Evolutionary conservation across 2,113 vertebrate species (phyloP).

Genomic region (Mobula hypostoma): DNA sequence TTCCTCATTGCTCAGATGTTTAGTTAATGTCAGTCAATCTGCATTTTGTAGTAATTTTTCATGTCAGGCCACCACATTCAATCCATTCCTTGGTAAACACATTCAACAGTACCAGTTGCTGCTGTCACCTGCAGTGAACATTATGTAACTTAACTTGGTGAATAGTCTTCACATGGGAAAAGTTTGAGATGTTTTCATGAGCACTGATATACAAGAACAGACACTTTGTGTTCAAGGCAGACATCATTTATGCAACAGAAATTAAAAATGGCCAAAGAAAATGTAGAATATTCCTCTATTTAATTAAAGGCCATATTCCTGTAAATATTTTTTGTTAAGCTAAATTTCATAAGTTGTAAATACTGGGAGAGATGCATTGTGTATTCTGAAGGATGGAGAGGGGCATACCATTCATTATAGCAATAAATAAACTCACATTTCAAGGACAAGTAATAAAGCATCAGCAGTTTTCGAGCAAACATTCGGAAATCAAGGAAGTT

Average conservation of each 20-base stretch:
- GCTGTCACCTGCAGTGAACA: constrained; percentile 9
- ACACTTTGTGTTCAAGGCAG: not conserved
- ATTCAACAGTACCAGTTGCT: constrained; percentile 17
- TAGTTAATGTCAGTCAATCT: not conserved
- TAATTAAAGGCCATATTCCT: too few species aligned
- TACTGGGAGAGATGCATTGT: too few species aligned
- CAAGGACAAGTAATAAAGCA: too few species aligned
- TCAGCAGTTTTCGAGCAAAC: too few species aligned
- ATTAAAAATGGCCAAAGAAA: not conserved
- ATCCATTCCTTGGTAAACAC: not conserved
- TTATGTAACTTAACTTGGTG: not conserved
- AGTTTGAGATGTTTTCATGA: not conserved
- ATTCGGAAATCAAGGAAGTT: too few species aligned
- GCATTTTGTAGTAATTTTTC: not conserved
- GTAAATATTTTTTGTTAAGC: too few species aligned
- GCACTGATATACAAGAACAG: not conserved
- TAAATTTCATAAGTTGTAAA: too few species aligned
- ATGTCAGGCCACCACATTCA: not conserved
- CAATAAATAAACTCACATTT: too few species aligned
- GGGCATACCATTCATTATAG: too few species aligned
- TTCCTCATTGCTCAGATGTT: not conserved
- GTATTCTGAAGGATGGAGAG: too few species aligned
- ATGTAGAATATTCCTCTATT: too few species aligned
- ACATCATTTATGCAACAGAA: not conserved
- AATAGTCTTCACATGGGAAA: not conserved